Conservation (phyloP, 2,797 vertebrate species). For the Smutsia gigantea region DNA sequence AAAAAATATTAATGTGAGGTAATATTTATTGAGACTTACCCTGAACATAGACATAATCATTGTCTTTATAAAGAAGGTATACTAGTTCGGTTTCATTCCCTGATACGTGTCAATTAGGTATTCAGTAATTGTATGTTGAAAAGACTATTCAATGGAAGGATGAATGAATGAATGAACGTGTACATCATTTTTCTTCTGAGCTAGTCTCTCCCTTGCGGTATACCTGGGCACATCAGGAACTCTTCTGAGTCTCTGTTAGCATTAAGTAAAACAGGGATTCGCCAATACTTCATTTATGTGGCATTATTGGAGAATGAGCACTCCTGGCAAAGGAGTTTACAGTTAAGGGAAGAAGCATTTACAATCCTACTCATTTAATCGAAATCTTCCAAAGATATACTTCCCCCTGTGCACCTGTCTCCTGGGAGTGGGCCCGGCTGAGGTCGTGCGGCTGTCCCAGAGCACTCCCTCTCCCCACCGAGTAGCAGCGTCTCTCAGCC, state of each 20-base stretch:
- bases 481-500: not conserved
- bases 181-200: not conserved
- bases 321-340: not conserved
- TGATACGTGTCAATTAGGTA: not conserved
- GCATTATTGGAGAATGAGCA: not conserved
- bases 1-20: not conserved
- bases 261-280: not conserved
- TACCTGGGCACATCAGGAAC: not conserved
- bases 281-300: not conserved
- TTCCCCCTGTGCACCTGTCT: not conserved
- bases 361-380: not conserved
- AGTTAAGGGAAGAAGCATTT: not conserved
- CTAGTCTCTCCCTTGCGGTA: not conserved
- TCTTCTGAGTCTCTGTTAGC: not conserved
- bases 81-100: not conserved
- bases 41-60: not conserved
- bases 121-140: slow-evolving; percentile 9
- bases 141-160: too few species aligned
- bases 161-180: not conserved
- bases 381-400: not conserved
- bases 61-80: not conserved
- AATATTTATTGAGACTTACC: not conserved
- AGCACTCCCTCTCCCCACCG: not conserved
- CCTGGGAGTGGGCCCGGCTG: not conserved
- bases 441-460: not conserved